Evolutionary conservation across 2,113 vertebrate species (phyloP).

Genomic region (Apeltes quadracus): DNA sequence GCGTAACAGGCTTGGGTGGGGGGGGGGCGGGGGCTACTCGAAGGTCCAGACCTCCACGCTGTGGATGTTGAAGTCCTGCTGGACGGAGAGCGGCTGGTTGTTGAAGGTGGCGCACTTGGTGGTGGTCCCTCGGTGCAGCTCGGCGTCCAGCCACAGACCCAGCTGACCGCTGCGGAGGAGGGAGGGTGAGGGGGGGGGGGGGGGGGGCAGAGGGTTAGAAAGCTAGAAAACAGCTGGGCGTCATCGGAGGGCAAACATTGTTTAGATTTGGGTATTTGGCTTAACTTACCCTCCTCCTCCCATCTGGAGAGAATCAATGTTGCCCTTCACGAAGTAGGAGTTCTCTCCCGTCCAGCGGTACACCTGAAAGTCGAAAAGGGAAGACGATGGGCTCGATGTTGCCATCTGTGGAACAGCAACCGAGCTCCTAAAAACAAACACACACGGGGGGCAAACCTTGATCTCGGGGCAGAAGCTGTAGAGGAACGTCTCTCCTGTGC

Average conservation of each 20-base stretch:
- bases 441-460: constrained; percentile 77
- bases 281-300: constrained; percentile 93
- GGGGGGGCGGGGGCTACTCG: constrained; percentile 78
- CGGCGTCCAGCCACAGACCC: constrained; percentile 96
- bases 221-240: background rate
- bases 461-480: constrained; percentile 96
- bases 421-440: background rate
- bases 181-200: too few species aligned
- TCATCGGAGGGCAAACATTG: background rate
- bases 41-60: constrained; percentile 97
- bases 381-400: background rate
- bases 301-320: constrained; percentile 91
- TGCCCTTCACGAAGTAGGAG: constrained; percentile 98
- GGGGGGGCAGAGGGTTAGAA: background rate
- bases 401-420: background rate
- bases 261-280: background rate
- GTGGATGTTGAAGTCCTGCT: constrained; percentile 96
- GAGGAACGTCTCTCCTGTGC: constrained; percentile 97
- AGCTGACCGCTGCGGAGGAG: constrained; percentile 85
- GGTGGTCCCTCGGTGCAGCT: constrained; percentile 92
- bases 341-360: constrained; percentile 98
- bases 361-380: constrained; percentile 78
- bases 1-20: constrained; percentile 30
- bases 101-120: constrained; percentile 94
- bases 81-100: constrained; percentile 91